Conservation (phyloP, 2,888 invertebrate genomes). For the Perizoma flavofasciatum region DNA sequence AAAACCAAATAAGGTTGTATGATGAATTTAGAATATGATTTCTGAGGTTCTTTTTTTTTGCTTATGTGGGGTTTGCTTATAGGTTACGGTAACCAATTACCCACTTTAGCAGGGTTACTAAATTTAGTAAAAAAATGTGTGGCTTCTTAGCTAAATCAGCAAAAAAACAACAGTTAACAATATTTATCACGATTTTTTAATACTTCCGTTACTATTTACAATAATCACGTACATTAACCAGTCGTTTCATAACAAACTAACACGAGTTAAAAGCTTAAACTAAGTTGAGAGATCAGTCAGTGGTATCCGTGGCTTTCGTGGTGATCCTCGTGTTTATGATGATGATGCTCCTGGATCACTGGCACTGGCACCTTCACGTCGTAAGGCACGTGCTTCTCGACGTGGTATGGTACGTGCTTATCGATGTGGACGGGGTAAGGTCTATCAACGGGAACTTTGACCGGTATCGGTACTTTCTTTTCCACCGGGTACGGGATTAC, state of each 20-base stretch:
- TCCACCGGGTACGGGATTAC: slow-evolving; percentile 87
- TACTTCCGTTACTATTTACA: slow-evolving; percentile 79
- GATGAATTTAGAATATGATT: no score
- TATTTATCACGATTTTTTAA: slow-evolving; percentile 69
- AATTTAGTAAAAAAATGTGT: no score
- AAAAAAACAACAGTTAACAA: slow-evolving; percentile 38
- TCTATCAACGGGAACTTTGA: slow-evolving; percentile 85
- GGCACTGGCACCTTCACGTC: slow-evolving; percentile 88
- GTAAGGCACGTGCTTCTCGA: slow-evolving; percentile 88
- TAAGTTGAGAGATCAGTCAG: slow-evolving; percentile 80
- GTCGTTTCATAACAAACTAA: slow-evolving; percentile 67
- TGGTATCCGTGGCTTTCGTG: slow-evolving; percentile 57
- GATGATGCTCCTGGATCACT: slow-evolving; percentile 78
- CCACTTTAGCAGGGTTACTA: no score
- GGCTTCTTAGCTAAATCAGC: not conserved
- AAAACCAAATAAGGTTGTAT: no score
- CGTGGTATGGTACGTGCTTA: slow-evolving; percentile 87
- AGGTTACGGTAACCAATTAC: no score
- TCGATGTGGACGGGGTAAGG: slow-evolving; percentile 86
- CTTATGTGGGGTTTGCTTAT: no score
- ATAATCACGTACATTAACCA: slow-evolving; percentile 56
- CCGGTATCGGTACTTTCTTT: slow-evolving; percentile 86
- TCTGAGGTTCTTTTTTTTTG: no score
- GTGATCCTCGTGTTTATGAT: slow-evolving; percentile 50
- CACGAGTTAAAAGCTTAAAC: slow-evolving; percentile 80